Evolutionary conservation across 2,888 invertebrate species (phyloP), one percentile per base, ranked within the genome.

Genomic region (Drosophila neoperkinsi): DNA sequence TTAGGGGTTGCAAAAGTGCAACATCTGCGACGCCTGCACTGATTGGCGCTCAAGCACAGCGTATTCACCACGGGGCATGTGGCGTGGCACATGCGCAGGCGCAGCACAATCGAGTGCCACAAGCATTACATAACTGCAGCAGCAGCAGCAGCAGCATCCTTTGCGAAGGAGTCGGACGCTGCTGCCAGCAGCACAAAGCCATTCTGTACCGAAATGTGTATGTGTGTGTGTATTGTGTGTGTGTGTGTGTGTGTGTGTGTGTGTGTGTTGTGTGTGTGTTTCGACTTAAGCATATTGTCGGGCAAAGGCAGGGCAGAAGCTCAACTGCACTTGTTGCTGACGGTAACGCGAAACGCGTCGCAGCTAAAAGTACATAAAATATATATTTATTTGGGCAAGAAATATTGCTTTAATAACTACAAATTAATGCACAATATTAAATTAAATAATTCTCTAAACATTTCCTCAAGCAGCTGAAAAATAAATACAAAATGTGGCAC

Each of bases 311-410:
- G 73, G 64, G 71, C 84, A 92, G 91, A 91, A 78, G 58, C 80
- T 73, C 46, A 75, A 78, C 76, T 88, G 80, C 91, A 92, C 91
- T 92, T 92, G 91, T 92, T 92, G 91, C 92, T 91, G 90, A 86
- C 81, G 79, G 79, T 79, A 65, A 67, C 77, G 74, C 73, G 58
- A 55, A 66, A 62, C 60, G 70, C 9, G 33, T 46, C 60, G 65
- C 59, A 18, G 38, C 41, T 56, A 59, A 72, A 52, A 25, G 49
- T 25, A 43, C n/a, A 34, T 38, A 51, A 33, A 33, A 50, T 16
- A 18, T 13, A 30, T 33, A 11, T 9, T 28, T 50, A 38, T 31
- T 13, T 28, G 50, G 13, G 28, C 7, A 34, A 21, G 5, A 34
- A 41, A 28, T 21, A 21, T 21, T 21, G 10, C 21, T 25, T 46